A percentile compares a stretch with the other conserved stretches of the same genome.
These are phyloP conservation scores for Clepsis dumicolana DNA, from an alignment of 2,888 invertebrate species.

Conservation along the genomic window DNA sequence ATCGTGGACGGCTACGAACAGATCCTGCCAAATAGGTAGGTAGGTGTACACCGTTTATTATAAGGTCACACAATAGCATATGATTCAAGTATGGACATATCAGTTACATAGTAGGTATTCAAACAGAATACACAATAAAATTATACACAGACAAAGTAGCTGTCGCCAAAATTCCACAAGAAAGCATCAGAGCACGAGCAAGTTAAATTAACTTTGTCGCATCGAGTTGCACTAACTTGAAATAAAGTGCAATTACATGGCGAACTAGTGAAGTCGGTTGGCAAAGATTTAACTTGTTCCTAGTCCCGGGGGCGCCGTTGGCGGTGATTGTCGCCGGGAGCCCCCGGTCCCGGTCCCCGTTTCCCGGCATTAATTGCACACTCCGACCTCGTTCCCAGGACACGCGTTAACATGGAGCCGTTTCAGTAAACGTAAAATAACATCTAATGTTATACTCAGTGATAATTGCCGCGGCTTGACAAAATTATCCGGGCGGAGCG, in stretches of 20 bases:
- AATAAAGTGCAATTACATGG: conserved; percentile 51
- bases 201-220: conserved; percentile 41
- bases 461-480: conserved; percentile 64
- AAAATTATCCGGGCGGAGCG: conserved; percentile 46
- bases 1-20: too few species aligned
- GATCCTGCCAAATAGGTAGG: too few species aligned
- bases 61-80: too few species aligned
- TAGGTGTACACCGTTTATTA: too few species aligned
- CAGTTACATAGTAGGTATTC: neutral
- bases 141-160: neutral
- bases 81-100: too few species aligned
- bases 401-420: conserved; percentile 75
- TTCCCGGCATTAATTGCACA: conserved; percentile 77
- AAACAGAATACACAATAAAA: too few species aligned
- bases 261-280: conserved; percentile 62
- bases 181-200: conserved; percentile 31
- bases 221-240: conserved; percentile 49
- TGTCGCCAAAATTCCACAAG: neutral
- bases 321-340: conserved; percentile 81
- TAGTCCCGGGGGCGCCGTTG: conserved; percentile 78
- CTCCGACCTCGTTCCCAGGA: conserved; percentile 74
- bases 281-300: conserved; percentile 82
- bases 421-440: conserved; percentile 78
- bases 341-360: conserved; percentile 49
- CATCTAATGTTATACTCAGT: conserved; percentile 75